Evolutionary conservation across 2,888 invertebrate genomes (phyloP).

Genomic region (Lycia hirtaria): DNA sequence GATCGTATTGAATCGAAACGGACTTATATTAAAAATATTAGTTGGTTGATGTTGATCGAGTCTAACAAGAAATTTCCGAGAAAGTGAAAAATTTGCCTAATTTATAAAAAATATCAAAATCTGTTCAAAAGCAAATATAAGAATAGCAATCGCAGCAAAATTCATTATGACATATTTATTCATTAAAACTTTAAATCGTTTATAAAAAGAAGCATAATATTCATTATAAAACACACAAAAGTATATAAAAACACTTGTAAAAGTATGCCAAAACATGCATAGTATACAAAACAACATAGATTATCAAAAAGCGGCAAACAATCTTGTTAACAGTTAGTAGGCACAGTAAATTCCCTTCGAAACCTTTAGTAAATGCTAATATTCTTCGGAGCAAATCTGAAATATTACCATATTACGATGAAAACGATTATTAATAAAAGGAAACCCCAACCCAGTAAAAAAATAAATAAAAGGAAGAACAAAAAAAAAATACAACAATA

Average conservation of each 20-base stretch:
- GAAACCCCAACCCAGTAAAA: conserved; percentile 12
- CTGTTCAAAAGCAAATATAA: neutral
- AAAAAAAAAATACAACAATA: conserved; percentile 34
- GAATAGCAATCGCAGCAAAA: neutral
- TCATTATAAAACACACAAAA: conserved; percentile 33
- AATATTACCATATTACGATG: conserved; percentile 45
- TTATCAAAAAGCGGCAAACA: conserved; percentile 34
- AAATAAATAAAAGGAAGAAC: conserved; percentile 39
- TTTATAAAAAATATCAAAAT: neutral
- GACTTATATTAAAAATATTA: no score
- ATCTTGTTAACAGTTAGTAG: conserved; percentile 41
- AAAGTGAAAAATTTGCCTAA: neutral
- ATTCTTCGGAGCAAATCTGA: conserved; percentile 83
- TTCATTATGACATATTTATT: neutral
- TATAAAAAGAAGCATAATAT: neutral
- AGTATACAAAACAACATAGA: conserved; percentile 26
- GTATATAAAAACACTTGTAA: conserved; percentile 37
- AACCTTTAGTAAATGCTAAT: conserved; percentile 74
- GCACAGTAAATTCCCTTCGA: conserved; percentile 24
- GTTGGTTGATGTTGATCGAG: neutral
- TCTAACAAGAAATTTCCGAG: neutral
- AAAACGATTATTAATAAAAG: conserved; percentile 18
- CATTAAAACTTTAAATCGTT: neutral
- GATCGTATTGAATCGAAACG: no score
- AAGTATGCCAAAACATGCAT: conserved; percentile 40